phyloP scores from a whole-genome alignment of 2,113 vertebrate genomes.

The Salvelinus sp. region DNA sequence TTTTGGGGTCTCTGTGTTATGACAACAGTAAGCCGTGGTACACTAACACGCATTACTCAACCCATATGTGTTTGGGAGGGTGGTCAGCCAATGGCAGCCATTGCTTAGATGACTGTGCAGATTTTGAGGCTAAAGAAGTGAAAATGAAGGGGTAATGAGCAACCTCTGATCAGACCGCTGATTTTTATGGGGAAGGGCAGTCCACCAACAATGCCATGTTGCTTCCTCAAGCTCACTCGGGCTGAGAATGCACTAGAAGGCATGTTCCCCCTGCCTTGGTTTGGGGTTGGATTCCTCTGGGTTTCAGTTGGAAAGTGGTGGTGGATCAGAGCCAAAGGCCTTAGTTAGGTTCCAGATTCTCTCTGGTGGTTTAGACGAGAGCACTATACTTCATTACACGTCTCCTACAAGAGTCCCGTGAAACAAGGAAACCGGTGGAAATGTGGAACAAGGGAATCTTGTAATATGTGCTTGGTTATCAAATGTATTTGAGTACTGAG shows the following conservation, averaged over 20 bases:
- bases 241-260: not conserved
- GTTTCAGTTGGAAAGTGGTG: not conserved
- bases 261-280: not conserved
- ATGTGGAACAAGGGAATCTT: too few species aligned
- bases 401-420: not conserved
- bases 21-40: not conserved
- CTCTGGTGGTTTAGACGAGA: not conserved
- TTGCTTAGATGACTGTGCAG: not conserved
- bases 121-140: not conserved
- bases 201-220: too few species aligned
- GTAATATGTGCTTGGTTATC: too few species aligned
- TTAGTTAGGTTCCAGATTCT: not conserved
- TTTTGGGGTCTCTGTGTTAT: not conserved
- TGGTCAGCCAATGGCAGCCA: not conserved
- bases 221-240: too few species aligned
- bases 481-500: not conserved
- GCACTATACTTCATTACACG: not conserved
- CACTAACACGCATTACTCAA: too few species aligned
- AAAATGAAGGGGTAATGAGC: not conserved
- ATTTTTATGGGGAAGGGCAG: too few species aligned
- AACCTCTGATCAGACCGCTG: too few species aligned
- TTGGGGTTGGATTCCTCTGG: slow-evolving; percentile 9
- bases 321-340: not conserved
- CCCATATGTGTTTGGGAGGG: too few species aligned
- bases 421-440: not conserved